Conservation (phyloP, 2,113 vertebrate species). For the Gopherus evgoodei region DNA sequence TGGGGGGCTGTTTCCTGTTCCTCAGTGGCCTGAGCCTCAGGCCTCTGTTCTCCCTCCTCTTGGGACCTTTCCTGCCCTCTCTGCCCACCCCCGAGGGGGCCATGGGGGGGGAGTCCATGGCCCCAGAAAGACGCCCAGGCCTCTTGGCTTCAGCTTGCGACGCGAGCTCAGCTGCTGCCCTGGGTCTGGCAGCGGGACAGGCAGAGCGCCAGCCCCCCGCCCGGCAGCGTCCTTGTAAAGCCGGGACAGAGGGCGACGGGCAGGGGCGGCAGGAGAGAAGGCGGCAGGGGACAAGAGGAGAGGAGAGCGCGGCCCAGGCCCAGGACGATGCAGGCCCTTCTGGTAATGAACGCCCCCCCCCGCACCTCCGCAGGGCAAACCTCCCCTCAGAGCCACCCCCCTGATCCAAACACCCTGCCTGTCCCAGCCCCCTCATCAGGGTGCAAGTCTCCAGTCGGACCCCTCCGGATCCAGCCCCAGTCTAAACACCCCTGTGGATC, state of each 20-base stretch:
- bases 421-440: too few relatives aligned
- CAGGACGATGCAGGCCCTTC: conserved; percentile 36
- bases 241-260: background rate
- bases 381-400: too few relatives aligned
- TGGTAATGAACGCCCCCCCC: conserved; percentile 64
- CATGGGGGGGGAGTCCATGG: background rate
- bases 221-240: conserved; percentile 62
- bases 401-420: background rate
- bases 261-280: background rate
- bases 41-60: background rate
- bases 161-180: conserved; percentile 66
- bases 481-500: too few relatives aligned
- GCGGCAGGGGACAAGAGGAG: background rate
- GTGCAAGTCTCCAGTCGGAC: too few relatives aligned
- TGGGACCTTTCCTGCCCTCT: background rate
- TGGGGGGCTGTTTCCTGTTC: background rate
- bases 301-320: conserved; percentile 59
- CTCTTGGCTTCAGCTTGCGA: background rate
- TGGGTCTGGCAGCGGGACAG: conserved; percentile 75
- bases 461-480: background rate
- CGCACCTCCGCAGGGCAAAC: background rate
- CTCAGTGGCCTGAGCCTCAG: background rate
- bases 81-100: background rate
- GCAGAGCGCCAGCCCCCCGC: background rate
- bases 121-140: rapidly evolving